These are phyloP conservation scores for Cryptoprocta ferox DNA, from an alignment of 2,797 vertebrate species.

Conservation along the genomic window DNA sequence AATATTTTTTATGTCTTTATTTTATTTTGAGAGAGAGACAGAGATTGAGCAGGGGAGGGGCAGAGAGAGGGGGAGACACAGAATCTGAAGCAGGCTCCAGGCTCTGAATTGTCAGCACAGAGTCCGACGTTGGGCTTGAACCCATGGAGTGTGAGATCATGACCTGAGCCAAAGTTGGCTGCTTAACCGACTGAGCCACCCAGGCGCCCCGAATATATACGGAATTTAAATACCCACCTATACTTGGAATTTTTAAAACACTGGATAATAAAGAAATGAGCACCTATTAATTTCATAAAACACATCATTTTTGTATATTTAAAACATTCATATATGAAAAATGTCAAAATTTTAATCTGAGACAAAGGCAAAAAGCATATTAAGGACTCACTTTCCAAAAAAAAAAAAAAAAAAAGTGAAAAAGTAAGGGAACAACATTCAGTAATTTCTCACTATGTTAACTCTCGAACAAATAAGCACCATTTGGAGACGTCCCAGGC, in stretches of 20 bases:
- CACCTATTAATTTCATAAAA: not conserved
- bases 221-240: not conserved
- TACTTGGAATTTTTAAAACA: not conserved
- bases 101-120: no score
- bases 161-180: no score
- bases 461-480: not conserved
- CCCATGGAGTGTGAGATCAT: no score
- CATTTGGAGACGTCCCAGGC: not conserved
- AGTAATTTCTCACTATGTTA: not conserved
- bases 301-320: not conserved
- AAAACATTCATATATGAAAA: not conserved
- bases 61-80: no score
- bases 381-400: not conserved
- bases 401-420: not conserved
- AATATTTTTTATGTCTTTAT: no score
- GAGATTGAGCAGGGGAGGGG: no score
- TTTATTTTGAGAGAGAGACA: no score
- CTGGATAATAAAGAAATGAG: not conserved
- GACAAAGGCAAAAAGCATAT: not conserved
- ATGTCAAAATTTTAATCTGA: not conserved
- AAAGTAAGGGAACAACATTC: not conserved
- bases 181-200: no score
- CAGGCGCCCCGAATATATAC: no score
- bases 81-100: no score
- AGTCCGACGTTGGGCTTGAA: no score